phyloP scores from a whole-genome alignment of 2,113 vertebrate species.

The Zapus hudsonius region DNA sequence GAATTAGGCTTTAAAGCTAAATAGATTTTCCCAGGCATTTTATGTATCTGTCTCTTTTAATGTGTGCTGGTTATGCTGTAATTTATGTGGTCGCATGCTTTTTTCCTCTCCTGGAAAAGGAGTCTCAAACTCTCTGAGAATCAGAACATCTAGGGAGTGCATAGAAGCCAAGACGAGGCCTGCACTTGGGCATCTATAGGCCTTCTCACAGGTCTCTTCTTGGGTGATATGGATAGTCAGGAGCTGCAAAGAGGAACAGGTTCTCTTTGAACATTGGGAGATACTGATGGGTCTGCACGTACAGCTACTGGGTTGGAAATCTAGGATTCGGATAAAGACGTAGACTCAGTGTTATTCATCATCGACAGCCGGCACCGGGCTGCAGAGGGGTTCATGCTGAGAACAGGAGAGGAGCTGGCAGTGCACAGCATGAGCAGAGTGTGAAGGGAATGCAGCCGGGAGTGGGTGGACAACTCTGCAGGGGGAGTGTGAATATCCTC shows the following conservation, averaged over 20 bases:
- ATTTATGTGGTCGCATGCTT: neutral
- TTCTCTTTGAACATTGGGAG: neutral
- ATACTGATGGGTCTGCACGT: neutral
- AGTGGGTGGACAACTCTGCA: too few species aligned
- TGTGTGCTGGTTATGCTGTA: neutral
- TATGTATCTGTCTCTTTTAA: neutral
- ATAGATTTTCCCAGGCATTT: neutral
- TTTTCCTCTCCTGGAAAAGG: neutral
- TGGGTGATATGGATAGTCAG: neutral
- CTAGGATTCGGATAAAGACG: neutral
- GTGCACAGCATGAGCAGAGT: neutral
- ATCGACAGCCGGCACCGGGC: neutral
- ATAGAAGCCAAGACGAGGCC: neutral
- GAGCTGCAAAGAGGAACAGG: neutral
- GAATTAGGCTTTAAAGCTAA: slow-evolving; percentile 14
- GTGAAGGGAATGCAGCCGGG: neutral
- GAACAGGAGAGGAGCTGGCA: neutral
- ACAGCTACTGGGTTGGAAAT: neutral
- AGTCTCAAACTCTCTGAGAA: neutral
- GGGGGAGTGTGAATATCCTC: neutral
- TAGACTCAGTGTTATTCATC: neutral
- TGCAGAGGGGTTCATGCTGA: neutral
- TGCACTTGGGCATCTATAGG: neutral
- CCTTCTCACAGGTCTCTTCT: neutral
- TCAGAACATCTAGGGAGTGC: neutral